Percentiles rank a stretch among this genome's conserved stretches.
phyloP scores from a whole-genome alignment of 2,113 vertebrate species.

The Choloepus hoffmanni region DNA sequence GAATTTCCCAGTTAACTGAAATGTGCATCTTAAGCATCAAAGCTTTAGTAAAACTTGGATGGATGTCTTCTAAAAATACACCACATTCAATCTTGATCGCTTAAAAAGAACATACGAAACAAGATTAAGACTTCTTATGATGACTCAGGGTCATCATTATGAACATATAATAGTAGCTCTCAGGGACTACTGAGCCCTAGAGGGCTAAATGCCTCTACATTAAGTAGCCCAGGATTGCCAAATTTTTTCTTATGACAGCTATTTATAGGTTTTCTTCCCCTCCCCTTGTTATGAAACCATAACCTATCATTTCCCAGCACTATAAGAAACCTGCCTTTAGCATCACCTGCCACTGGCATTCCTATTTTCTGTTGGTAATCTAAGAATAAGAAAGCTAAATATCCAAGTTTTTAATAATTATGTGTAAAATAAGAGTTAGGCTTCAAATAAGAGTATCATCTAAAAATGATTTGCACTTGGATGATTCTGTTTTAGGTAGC shows the following conservation, averaged over 20 bases:
- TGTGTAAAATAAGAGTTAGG: conserved; percentile 43
- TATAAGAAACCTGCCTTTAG: neutral
- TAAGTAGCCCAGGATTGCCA: conserved; percentile 36
- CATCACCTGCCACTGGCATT: conserved; percentile 36
- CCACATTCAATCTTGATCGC: conserved; percentile 39
- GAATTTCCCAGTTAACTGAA: conserved; percentile 53
- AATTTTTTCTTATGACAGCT: conserved; percentile 27
- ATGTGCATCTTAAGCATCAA: conserved; percentile 47
- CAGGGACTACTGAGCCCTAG: neutral
- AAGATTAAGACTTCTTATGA: conserved; percentile 60
- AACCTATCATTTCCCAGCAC: conserved; percentile 52
- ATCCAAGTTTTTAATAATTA: conserved; percentile 30
- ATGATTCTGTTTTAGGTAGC: conserved; percentile 50
- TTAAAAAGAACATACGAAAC: conserved; percentile 63
- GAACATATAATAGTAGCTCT: conserved; percentile 38
- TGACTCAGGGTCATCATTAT: conserved; percentile 48
- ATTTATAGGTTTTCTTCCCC: conserved; percentile 17
- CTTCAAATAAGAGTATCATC: conserved; percentile 49
- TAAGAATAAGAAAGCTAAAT: conserved; percentile 58
- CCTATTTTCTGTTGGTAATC: conserved; percentile 39
- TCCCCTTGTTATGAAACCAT: conserved; percentile 60
- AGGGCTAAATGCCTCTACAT: neutral
- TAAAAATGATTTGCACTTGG: conserved; percentile 53
- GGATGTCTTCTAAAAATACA: conserved; percentile 49
- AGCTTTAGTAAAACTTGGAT: conserved; percentile 60